Evolutionary conservation across 2,113 vertebrate species (phyloP).

Genomic region (Tricholaema leucomelas): DNA sequence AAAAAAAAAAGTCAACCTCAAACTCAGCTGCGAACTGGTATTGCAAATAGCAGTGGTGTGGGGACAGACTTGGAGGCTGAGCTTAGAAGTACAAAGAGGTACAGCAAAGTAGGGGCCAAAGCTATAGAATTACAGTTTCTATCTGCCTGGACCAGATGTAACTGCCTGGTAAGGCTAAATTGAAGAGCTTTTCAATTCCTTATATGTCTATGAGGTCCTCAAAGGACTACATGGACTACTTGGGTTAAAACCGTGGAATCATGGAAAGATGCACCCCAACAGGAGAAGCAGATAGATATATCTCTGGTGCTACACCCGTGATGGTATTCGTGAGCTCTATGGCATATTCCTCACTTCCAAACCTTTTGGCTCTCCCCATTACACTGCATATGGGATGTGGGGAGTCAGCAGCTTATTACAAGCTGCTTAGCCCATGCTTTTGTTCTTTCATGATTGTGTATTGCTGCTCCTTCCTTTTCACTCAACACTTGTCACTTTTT

Average conservation of each 20-base stretch:
- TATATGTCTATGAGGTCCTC: neutral
- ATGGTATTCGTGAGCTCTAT: neutral
- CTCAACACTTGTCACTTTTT: neutral
- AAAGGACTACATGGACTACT: neutral
- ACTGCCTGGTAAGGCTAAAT: slow-evolving; percentile 33
- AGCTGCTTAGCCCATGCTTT: neutral
- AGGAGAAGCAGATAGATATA: neutral
- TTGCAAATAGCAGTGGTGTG: neutral
- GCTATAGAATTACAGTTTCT: neutral
- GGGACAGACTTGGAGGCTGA: neutral
- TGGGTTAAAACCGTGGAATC: neutral
- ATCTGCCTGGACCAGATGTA: neutral
- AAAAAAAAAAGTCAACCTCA: neutral
- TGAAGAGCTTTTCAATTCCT: neutral
- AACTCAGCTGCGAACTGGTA: neutral
- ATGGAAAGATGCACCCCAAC: neutral
- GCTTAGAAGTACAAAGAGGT: neutral
- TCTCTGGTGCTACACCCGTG: neutral
- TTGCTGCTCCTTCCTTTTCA: neutral
- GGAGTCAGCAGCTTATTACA: neutral
- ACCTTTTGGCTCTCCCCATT: neutral
- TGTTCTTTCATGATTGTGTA: neutral
- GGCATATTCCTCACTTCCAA: neutral
- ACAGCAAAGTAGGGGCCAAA: slow-evolving; percentile 29
- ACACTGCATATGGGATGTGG: neutral